Percentiles rank a stretch among this genome's conserved stretches.
These are phyloP conservation scores for Limnephilus lunatus DNA, from an alignment of 2,888 invertebrate species.

Conservation along the genomic window DNA sequence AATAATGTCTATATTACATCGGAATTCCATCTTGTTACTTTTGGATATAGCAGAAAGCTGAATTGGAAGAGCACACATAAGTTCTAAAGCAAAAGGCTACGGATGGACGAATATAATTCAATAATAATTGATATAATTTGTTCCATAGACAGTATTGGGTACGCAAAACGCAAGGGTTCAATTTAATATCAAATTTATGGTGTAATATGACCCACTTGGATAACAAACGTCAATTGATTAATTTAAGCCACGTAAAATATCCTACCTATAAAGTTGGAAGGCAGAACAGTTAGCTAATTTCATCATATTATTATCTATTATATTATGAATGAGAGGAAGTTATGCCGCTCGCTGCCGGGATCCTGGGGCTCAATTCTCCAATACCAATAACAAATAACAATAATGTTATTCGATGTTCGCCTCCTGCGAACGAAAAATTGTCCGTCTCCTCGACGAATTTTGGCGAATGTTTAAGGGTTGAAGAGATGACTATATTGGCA, in stretches of 20 bases:
- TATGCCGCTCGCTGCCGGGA: background rate
- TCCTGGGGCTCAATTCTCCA: background rate
- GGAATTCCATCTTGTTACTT: too few relatives aligned
- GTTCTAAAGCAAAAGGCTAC: background rate
- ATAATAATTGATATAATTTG: background rate
- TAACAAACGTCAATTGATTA: background rate
- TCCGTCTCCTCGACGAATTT: background rate
- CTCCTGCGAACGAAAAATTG: too few relatives aligned
- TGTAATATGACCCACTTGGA: background rate
- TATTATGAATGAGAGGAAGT: background rate
- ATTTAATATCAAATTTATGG: background rate
- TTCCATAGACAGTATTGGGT: background rate
- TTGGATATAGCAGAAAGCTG: too few relatives aligned
- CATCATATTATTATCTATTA: background rate
- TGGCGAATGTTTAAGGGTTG: too few relatives aligned
- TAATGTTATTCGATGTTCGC: too few relatives aligned
- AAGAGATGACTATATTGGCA: too few relatives aligned
- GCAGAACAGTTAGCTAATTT: background rate
- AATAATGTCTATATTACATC: too few relatives aligned
- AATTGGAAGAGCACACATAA: background rate
- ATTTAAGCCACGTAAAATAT: background rate
- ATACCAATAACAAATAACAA: too few relatives aligned
- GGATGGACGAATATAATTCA: background rate
- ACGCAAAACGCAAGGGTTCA: background rate
- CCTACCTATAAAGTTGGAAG: background rate